phyloP scores from a whole-genome alignment of 1,140 invertebrate species.

The Aphis craccivora region DNA sequence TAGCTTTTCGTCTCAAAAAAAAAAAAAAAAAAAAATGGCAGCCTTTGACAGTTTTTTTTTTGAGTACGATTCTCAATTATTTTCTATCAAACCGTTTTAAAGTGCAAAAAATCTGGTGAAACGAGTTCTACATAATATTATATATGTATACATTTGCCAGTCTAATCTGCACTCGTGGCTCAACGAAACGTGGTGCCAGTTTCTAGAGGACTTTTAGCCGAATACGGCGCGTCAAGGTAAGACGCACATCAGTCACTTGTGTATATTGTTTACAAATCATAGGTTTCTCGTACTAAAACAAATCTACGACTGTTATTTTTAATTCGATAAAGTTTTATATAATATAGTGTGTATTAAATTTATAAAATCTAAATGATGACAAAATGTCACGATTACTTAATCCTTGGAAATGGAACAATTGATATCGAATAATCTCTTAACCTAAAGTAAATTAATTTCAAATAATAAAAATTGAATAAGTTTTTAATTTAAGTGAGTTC shows the following conservation, averaged over 20 bases:
- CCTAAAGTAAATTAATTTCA: not conserved
- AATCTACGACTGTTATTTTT: not conserved
- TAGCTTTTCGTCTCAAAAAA: not conserved
- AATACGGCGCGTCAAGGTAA: not conserved
- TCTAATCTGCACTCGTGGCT: not conserved
- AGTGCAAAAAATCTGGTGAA: not conserved
- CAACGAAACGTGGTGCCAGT: not conserved
- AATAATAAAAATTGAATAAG: not conserved
- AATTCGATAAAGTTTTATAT: not conserved
- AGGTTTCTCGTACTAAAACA: not conserved
- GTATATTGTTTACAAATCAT: not conserved
- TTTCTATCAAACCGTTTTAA: not conserved
- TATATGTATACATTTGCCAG: not conserved
- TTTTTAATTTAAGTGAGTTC: not conserved
- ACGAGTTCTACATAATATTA: not conserved
- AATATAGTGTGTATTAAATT: not conserved
- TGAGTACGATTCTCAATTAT: not conserved
- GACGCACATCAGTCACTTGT: not conserved
- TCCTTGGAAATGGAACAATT: not conserved
- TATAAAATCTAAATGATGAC: not conserved
- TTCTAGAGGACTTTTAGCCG: not conserved
- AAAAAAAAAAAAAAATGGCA: not conserved
- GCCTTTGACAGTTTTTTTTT: not conserved
- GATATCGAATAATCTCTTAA: not conserved
- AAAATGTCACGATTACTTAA: not conserved